These are phyloP conservation scores for Hirtodrosophila trivittata DNA, from an alignment of 2,888 invertebrate genomes.

Conservation along the genomic window DNA sequence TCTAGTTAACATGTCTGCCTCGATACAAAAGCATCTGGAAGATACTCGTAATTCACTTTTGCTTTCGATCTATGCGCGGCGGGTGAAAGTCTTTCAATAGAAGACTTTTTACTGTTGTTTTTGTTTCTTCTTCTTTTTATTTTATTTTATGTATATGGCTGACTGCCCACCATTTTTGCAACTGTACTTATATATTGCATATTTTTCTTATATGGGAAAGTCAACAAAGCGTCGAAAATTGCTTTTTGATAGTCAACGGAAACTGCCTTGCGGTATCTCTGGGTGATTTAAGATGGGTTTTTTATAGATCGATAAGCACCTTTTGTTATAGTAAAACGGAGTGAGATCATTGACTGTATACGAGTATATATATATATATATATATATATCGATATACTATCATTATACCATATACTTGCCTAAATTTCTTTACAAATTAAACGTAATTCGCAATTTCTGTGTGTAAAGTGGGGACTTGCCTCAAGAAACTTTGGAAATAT, in stretches of 20 bases:
- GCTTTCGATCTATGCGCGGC: conserved; percentile 61
- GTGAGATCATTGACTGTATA: neutral
- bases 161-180: conserved; percentile 48
- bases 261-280: conserved; percentile 19
- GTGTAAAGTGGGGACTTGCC: no score
- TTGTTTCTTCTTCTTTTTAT: neutral
- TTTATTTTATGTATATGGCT: conserved; percentile 39
- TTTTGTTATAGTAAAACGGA: no score
- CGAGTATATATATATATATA: neutral
- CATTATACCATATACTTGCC: no score
- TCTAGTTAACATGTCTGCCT: conserved; percentile 44
- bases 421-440: no score
- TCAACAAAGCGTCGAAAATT: conserved; percentile 11
- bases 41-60: conserved; percentile 51
- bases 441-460: no score
- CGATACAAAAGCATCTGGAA: conserved; percentile 45
- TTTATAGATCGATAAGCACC: conserved; percentile 23
- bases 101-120: conserved; percentile 48
- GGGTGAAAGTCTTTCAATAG: conserved; percentile 64
- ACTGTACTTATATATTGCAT: conserved; percentile 21
- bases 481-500: no score
- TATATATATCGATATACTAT: no score
- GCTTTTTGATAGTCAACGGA: conserved; percentile 36
- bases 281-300: conserved; percentile 11
- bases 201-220: conserved; percentile 38